These are phyloP conservation scores for Aplochiton taeniatus DNA, from an alignment of 2,797 vertebrate genomes.

Conservation along the genomic window DNA sequence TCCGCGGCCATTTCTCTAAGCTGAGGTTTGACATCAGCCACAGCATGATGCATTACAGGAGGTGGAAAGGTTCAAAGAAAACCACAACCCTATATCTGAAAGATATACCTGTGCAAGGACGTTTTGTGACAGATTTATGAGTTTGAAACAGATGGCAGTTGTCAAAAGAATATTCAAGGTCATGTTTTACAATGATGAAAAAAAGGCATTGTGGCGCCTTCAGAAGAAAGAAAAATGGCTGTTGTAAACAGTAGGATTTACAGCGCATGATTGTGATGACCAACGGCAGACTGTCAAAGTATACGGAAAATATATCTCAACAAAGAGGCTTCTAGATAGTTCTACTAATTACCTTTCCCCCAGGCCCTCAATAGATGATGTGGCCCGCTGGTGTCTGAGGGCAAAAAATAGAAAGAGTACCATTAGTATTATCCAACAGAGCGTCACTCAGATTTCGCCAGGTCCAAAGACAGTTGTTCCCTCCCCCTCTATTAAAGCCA, in stretches of 20 bases:
- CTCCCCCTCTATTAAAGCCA: not conserved
- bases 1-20: constrained; percentile 16
- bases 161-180: constrained; percentile 23
- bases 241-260: not conserved
- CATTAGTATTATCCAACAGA: constrained; percentile 14
- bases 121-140: constrained; percentile 39
- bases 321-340: not conserved
- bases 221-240: not conserved
- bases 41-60: constrained; percentile 33
- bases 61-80: constrained; percentile 30
- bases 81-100: constrained; percentile 24
- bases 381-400: constrained; percentile 13
- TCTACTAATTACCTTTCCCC: not conserved
- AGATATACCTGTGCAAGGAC: constrained; percentile 14
- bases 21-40: constrained; percentile 29
- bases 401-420: constrained; percentile 5
- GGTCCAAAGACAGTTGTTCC: not conserved
- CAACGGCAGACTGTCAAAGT: constrained; percentile 2
- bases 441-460: not conserved
- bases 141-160: constrained; percentile 25
- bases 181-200: constrained; percentile 25
- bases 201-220: not conserved
- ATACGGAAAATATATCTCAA: not conserved
- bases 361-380: constrained; percentile 9
- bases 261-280: not conserved